Conservation (phyloP, 2,113 vertebrate genomes). For the Saguinus imperator region DNA sequence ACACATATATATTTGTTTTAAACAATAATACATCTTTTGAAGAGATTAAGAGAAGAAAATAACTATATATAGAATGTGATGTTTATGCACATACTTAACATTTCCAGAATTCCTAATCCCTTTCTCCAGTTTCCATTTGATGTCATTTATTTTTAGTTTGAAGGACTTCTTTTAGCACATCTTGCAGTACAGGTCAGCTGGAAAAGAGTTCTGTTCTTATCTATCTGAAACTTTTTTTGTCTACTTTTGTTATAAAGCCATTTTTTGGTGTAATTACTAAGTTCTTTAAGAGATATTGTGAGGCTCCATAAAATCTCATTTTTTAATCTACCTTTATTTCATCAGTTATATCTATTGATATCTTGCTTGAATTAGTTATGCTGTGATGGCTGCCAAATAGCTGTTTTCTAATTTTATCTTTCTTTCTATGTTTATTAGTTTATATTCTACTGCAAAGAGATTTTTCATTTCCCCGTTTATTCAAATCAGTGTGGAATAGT, state of each 20-base stretch:
- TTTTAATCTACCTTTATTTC: neutral
- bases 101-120: slow-evolving; percentile 22
- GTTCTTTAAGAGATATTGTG: slow-evolving; percentile 14
- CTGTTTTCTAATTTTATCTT: neutral
- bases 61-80: neutral
- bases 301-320: neutral
- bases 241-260: neutral
- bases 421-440: neutral
- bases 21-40: neutral
- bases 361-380: slow-evolving; percentile 1
- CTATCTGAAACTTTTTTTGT: neutral
- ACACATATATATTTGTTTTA: neutral
- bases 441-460: neutral
- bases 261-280: neutral
- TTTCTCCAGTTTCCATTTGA: neutral
- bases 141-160: slow-evolving; percentile 40
- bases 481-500: neutral
- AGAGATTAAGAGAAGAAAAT: slow-evolving; percentile 13
- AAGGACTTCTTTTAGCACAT: neutral
- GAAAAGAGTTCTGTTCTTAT: slow-evolving; percentile 2
- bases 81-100: neutral
- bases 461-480: neutral
- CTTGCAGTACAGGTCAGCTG: neutral
- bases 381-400: neutral
- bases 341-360: neutral